phyloP scores from a whole-genome alignment of 2,797 vertebrate genomes.

The Chrosomus eos region DNA sequence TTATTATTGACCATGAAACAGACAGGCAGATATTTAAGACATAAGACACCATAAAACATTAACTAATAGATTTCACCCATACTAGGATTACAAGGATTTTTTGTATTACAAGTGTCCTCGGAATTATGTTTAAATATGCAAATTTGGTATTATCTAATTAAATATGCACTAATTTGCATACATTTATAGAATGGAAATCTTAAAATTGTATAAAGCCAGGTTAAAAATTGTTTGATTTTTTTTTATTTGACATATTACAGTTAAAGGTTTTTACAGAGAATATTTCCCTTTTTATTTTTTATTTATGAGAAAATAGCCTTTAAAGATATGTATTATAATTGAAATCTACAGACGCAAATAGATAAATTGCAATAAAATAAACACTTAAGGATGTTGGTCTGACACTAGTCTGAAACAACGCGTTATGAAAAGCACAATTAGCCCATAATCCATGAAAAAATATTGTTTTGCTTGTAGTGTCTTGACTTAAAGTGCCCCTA shows the following conservation, averaged over 20 bases:
- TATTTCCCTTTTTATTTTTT: not conserved
- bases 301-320: too few relatives aligned
- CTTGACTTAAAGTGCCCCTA: not conserved
- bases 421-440: not conserved
- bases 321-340: too few relatives aligned
- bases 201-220: not conserved
- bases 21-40: not conserved
- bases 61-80: not conserved
- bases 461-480: not conserved
- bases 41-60: not conserved
- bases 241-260: not conserved
- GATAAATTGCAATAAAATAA: too few relatives aligned
- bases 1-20: not conserved
- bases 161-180: not conserved
- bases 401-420: not conserved
- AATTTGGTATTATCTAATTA: not conserved
- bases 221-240: not conserved
- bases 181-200: not conserved
- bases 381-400: not conserved
- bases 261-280: not conserved
- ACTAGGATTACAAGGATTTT: not conserved
- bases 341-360: too few relatives aligned
- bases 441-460: not conserved
- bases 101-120: not conserved
- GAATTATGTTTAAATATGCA: not conserved